A percentile compares a stretch with the other conserved stretches of the same genome.
phyloP scores from a whole-genome alignment of 2,797 vertebrate species.

The Cryptoblepharus egeriae region DNA sequence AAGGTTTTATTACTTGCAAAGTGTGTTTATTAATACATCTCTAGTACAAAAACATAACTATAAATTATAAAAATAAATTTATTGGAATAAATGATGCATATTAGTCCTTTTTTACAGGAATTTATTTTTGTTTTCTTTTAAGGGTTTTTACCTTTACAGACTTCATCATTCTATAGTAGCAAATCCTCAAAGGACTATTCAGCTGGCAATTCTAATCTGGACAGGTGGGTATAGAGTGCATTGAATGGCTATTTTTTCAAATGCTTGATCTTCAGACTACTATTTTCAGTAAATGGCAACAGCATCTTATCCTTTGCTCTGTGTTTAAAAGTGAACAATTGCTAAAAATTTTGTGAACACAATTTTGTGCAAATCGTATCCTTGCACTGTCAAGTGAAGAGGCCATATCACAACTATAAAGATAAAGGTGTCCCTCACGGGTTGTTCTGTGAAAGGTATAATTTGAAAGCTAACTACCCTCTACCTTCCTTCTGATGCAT shows the following conservation, averaged over 20 bases:
- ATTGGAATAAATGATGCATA: not conserved
- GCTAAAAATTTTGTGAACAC: not conserved
- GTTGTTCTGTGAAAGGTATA: too few relatives aligned
- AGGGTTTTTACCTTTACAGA: constrained; percentile 91
- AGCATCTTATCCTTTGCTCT: not conserved
- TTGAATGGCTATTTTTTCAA: constrained; percentile 36
- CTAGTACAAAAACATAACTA: too few relatives aligned
- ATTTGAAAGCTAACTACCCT: not conserved
- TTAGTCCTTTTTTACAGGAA: not conserved
- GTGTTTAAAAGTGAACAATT: not conserved
- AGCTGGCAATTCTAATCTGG: constrained; percentile 84
- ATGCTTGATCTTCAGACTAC: constrained; percentile 26
- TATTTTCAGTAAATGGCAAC: not conserved
- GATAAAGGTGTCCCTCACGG: too few relatives aligned
- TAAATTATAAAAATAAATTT: constrained; percentile 10
- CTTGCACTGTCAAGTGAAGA: not conserved
- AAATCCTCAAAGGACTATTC: constrained; percentile 89
- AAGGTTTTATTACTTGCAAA: not conserved
- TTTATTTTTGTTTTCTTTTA: constrained; percentile 42
- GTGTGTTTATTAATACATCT: too few relatives aligned
- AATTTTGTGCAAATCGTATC: not conserved
- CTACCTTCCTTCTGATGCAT: not conserved
- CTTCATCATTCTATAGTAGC: constrained; percentile 91
- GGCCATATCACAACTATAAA: not conserved
- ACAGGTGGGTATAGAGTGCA: constrained; percentile 82